These are phyloP conservation scores for Venturia canescens DNA, from an alignment of 1,140 invertebrate species.

Conservation along the genomic window DNA sequence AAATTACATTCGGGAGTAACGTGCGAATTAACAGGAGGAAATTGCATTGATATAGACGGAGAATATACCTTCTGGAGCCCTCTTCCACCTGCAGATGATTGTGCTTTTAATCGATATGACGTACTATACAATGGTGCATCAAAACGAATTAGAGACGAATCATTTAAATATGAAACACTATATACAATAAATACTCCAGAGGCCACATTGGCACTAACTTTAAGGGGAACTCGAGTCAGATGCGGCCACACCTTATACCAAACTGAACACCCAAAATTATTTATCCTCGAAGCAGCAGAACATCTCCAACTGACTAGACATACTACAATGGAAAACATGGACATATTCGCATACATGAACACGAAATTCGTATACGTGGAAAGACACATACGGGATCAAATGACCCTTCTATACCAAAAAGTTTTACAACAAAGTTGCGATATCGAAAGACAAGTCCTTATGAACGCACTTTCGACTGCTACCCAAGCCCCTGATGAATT, in stretches of 20 bases:
- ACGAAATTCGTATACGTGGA: constrained; percentile 56
- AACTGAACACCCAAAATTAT: constrained; percentile 56
- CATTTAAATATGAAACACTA: not conserved
- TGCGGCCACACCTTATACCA: constrained; percentile 45
- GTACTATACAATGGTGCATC: constrained; percentile 48
- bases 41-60: constrained; percentile 44
- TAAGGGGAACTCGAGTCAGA: not conserved
- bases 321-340: constrained; percentile 52
- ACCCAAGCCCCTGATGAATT: constrained; percentile 38
- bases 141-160: not conserved
- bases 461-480: constrained; percentile 29
- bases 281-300: constrained; percentile 52
- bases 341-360: constrained; percentile 50
- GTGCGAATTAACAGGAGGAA: not conserved
- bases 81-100: constrained; percentile 18
- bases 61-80: constrained; percentile 49
- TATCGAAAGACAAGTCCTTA: constrained; percentile 32
- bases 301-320: too few relatives aligned
- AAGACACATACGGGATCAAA: constrained; percentile 46
- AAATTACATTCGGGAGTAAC: constrained; percentile 14
- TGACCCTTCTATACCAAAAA: constrained; percentile 45
- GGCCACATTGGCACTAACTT: constrained; percentile 45
- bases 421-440: constrained; percentile 40
- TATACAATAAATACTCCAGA: constrained; percentile 47
- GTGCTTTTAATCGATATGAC: constrained; percentile 42